Evolutionary conservation across 2,797 vertebrate genomes (phyloP).

Genomic region (Limosa lapponica): DNA sequence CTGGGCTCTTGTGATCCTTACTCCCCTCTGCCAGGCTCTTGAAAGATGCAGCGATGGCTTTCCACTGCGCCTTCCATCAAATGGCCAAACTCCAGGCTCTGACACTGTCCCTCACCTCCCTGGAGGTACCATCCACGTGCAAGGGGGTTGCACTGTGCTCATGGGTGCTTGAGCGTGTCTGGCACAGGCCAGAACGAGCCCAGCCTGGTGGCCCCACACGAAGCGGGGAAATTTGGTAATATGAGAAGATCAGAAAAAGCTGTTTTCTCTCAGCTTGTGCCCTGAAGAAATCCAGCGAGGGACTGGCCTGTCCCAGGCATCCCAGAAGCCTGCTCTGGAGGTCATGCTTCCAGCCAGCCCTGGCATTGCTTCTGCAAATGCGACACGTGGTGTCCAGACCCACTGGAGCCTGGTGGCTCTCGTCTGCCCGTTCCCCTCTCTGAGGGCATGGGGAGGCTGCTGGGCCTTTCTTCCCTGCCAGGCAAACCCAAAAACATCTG

Average conservation of each 20-base stretch:
- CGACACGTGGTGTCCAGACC: neutral
- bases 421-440: fast-evolving
- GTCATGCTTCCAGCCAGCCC: neutral
- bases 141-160: neutral
- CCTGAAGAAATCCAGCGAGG: neutral
- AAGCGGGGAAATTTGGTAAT: neutral
- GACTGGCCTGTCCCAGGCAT: neutral
- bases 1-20: neutral
- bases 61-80: fast-evolving
- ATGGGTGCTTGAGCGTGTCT: fast-evolving
- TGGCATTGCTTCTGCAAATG: neutral
- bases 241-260: neutral
- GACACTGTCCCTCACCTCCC: neutral
- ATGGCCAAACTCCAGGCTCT: fast-evolving
- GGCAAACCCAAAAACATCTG: neutral
- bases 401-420: neutral
- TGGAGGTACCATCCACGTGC: neutral
- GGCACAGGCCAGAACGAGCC: neutral
- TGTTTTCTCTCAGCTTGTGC: neutral
- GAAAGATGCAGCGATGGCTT: fast-evolving
- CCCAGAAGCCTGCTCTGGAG: neutral
- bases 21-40: neutral
- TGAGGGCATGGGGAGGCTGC: neutral
- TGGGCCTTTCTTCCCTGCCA: neutral
- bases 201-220: neutral